A percentile compares a stretch with the other conserved stretches of the same genome.
phyloP scores from a whole-genome alignment of 2,113 vertebrate species.

The Chrysemys picta region DNA sequence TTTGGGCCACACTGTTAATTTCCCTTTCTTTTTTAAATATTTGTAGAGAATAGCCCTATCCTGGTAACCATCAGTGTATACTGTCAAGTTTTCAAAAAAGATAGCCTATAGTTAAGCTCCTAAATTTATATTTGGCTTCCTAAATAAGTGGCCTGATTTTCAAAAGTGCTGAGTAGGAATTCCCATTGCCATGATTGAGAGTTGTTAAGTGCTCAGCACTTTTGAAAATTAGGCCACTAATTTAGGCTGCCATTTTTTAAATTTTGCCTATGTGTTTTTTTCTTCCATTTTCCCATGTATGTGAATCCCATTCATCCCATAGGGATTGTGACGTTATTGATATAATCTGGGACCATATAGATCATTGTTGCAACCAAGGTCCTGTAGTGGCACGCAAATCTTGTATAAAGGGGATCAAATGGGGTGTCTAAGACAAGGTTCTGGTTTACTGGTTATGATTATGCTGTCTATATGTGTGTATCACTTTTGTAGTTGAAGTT shows the following conservation, averaged over 20 bases:
- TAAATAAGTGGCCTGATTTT: neutral
- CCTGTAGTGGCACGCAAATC: too few relatives aligned
- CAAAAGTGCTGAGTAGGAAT: neutral
- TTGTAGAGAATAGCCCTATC: neutral
- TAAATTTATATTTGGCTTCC: neutral
- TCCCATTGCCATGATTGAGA: neutral
- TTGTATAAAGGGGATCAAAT: too few relatives aligned
- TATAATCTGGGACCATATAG: too few relatives aligned
- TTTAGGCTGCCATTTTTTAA: neutral
- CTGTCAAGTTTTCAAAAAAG: neutral
- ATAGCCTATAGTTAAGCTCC: neutral
- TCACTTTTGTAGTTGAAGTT: too few relatives aligned
- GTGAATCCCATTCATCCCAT: neutral
- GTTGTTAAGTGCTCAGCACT: neutral
- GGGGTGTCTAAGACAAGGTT: too few relatives aligned
- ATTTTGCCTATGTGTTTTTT: neutral
- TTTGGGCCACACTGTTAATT: neutral
- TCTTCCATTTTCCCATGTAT: fast-evolving
- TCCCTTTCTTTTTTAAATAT: neutral
- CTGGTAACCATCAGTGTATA: neutral
- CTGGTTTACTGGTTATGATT: too few relatives aligned
- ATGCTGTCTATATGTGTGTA: too few relatives aligned
- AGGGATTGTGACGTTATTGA: too few relatives aligned
- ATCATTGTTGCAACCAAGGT: too few relatives aligned
- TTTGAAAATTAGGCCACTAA: neutral